Evolutionary conservation across 2,888 invertebrate species (phyloP).

Genomic region (Metacarcinus magister): DNA sequence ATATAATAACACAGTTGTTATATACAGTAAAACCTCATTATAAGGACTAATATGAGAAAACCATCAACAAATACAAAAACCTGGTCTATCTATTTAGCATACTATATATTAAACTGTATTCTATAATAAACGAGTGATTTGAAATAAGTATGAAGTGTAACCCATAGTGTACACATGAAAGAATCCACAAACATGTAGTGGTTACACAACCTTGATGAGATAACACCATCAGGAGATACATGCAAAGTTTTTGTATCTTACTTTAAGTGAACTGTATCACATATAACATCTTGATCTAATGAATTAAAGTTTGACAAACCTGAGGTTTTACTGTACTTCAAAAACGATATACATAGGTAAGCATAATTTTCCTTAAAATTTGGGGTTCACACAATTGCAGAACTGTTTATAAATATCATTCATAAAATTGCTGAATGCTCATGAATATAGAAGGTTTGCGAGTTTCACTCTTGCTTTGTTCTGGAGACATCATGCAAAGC

Average conservation of each 20-base stretch:
- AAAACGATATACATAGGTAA: neutral
- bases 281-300: neutral
- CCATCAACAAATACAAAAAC: neutral
- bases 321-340: neutral
- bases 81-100: neutral
- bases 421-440: neutral
- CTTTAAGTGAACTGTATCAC: neutral
- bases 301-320: neutral
- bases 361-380: neutral
- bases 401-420: neutral
- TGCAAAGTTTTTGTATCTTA: neutral
- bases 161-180: neutral
- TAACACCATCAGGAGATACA: neutral
- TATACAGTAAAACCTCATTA: neutral
- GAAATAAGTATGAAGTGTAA: neutral
- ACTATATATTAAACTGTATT: neutral
- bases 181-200: neutral
- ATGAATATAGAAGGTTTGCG: neutral
- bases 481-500: too few species aligned
- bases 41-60: neutral
- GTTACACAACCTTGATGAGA: too few species aligned
- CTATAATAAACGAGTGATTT: neutral
- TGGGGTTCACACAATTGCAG: constrained; percentile 7
- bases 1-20: neutral
- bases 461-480: neutral